Conservation (phyloP, 1,140 invertebrate species). For the Danaus melanippus region DNA sequence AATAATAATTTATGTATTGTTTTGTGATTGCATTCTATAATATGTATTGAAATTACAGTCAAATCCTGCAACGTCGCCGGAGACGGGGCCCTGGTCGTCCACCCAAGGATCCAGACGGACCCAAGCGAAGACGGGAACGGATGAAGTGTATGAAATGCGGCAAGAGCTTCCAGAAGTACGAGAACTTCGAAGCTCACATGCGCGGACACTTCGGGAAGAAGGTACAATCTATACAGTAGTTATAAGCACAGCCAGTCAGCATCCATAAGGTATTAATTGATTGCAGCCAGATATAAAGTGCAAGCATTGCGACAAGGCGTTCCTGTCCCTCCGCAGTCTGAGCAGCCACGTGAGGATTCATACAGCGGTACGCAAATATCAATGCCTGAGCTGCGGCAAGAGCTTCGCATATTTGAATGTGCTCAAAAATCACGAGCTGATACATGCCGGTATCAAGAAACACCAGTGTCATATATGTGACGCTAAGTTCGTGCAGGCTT, state of each 20-base stretch:
- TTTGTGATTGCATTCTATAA: neutral
- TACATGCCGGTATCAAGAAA: constrained; percentile 60
- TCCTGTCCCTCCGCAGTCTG: constrained; percentile 53
- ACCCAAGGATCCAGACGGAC: constrained; percentile 26
- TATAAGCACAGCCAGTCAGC: neutral
- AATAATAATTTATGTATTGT: constrained; percentile 3
- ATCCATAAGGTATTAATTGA: neutral
- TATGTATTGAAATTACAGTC: constrained; percentile 10
- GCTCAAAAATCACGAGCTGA: constrained; percentile 66
- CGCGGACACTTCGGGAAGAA: constrained; percentile 68
- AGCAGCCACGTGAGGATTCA: constrained; percentile 83
- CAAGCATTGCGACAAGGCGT: constrained; percentile 63
- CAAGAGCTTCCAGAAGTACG: constrained; percentile 67
- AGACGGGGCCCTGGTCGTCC: constrained; percentile 24
- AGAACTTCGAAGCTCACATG: constrained; percentile 69
- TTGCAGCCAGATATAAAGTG: constrained; percentile 68
- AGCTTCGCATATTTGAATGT: constrained; percentile 74
- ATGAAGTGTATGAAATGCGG: constrained; percentile 69
- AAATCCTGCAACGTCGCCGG: constrained; percentile 26
- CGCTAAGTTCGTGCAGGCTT: constrained; percentile 61
- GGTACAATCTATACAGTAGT: constrained; percentile 24
- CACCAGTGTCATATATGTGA: constrained; percentile 66
- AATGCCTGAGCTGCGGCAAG: constrained; percentile 83
- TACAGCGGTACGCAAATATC: constrained; percentile 85
- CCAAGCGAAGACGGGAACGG: constrained; percentile 33